Evolutionary conservation across 2,888 invertebrate species (phyloP).

Genomic region (Mesorhabditis spiculigera): DNA sequence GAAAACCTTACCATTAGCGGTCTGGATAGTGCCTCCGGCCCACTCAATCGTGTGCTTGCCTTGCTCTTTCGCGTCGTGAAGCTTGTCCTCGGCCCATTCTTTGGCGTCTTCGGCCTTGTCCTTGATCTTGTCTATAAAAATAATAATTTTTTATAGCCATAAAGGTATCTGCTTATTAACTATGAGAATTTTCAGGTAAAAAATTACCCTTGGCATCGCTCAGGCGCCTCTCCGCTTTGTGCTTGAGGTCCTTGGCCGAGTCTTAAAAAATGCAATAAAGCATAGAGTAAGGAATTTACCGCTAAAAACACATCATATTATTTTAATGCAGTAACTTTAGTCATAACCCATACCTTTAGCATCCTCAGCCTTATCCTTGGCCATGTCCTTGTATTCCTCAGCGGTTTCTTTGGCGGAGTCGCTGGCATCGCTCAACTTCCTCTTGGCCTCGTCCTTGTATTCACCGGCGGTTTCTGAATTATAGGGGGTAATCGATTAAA

Average conservation of each 20-base stretch:
- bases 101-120: not conserved
- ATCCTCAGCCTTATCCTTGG: not conserved
- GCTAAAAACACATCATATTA: not conserved
- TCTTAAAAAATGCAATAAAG: too few species aligned
- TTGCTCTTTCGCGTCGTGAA: not conserved
- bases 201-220: too few species aligned
- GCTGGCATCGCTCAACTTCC: not conserved
- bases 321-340: not conserved
- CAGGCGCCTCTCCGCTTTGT: too few species aligned
- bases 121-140: too few species aligned
- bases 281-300: too few species aligned
- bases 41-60: not conserved
- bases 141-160: too few species aligned
- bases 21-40: slow-evolving; percentile 1
- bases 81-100: slow-evolving; percentile 1
- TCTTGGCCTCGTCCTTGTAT: not conserved
- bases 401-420: not conserved
- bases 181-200: too few species aligned
- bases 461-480: too few species aligned
- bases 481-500: too few species aligned
- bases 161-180: too few species aligned
- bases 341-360: not conserved
- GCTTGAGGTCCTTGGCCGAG: too few species aligned
- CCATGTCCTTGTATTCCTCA: not conserved
- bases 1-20: not conserved